These are phyloP conservation scores for Phymorhynchus buccinoides DNA, from an alignment of 1,140 invertebrate species.

Conservation along the genomic window DNA sequence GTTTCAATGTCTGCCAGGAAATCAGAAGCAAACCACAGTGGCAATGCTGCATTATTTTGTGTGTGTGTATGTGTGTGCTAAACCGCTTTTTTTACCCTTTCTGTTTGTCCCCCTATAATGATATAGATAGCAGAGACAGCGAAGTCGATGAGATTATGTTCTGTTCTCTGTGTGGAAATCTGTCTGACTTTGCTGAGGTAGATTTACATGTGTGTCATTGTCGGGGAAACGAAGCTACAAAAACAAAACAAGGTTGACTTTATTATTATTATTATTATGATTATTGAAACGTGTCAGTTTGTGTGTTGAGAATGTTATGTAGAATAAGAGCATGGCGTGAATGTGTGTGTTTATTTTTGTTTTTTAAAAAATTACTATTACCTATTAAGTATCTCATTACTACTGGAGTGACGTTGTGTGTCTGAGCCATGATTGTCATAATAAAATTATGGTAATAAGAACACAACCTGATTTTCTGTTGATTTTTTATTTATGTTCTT, in stretches of 20 bases:
- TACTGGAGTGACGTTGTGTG: conserved; percentile 27
- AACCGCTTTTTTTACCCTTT: background rate
- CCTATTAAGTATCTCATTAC: background rate
- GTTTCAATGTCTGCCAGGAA: no score
- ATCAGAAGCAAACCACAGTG: background rate
- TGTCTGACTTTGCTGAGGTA: background rate
- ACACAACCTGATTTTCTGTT: background rate
- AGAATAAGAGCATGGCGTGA: conserved; percentile 6
- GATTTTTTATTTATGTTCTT: background rate
- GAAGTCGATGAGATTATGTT: background rate
- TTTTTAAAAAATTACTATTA: no score
- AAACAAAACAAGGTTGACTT: background rate
- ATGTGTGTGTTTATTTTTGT: conserved; percentile 3
- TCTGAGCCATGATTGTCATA: conserved; percentile 33
- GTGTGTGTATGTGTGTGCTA: background rate
- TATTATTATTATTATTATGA: background rate
- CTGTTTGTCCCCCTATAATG: background rate
- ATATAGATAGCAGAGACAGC: background rate
- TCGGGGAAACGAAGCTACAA: background rate
- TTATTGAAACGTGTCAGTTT: background rate
- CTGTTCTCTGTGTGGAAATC: no score
- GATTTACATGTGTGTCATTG: background rate
- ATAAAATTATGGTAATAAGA: conserved; percentile 20
- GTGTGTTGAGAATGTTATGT: background rate
- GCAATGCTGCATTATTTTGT: conserved; percentile 4